phyloP scores from a whole-genome alignment of 2,113 vertebrate species.

The Gila orcuttii region DNA sequence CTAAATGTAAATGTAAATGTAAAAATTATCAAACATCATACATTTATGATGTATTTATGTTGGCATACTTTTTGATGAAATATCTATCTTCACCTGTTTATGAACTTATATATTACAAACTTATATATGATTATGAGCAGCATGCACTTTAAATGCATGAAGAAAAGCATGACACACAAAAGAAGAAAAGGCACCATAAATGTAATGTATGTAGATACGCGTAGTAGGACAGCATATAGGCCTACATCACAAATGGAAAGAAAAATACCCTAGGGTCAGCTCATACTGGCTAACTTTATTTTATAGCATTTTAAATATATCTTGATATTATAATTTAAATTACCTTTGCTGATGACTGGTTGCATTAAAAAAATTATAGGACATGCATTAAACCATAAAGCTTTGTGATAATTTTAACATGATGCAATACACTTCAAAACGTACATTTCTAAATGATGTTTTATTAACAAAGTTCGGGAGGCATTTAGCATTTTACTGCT shows the following conservation, averaged over 20 bases:
- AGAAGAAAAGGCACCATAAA: neutral
- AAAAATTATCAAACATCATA: neutral
- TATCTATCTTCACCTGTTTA: neutral
- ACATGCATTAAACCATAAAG: neutral
- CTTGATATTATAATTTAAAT: neutral
- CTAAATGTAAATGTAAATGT: too few species aligned
- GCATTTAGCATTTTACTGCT: neutral
- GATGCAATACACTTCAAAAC: neutral
- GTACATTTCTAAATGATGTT: neutral
- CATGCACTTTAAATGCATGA: neutral
- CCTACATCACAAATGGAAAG: neutral
- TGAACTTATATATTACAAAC: neutral
- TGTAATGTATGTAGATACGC: neutral
- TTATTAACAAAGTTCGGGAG: neutral
- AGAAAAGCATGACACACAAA: neutral
- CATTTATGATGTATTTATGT: too few species aligned
- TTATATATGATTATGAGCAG: too few species aligned
- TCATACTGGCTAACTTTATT: neutral
- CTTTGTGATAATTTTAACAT: neutral
- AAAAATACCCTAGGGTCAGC: neutral
- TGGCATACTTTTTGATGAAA: neutral
- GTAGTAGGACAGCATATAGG: neutral
- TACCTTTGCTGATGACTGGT: too few species aligned
- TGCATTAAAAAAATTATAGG: neutral
- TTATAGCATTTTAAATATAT: neutral